Conservation (phyloP, 2,113 vertebrate genomes). For the Sapajus apella region DNA sequence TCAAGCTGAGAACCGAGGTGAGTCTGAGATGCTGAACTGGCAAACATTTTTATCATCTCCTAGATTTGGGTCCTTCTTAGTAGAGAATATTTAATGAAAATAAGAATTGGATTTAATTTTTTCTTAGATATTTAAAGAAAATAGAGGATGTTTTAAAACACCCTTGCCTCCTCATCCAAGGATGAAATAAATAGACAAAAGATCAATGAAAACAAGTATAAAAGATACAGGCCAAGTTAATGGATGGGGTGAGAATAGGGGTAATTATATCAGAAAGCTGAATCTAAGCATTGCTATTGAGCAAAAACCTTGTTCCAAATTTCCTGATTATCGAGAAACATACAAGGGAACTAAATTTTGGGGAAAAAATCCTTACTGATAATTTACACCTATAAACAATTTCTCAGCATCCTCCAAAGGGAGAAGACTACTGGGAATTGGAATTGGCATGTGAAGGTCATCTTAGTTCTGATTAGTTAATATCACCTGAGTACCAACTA, state of each 20-base stretch:
- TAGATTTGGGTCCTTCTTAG: background rate
- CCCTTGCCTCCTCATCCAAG: background rate
- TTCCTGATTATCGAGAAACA: constrained; percentile 11
- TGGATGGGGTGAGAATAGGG: background rate
- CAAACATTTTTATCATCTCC: background rate
- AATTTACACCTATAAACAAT: background rate
- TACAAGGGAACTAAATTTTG: background rate
- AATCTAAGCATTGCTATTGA: background rate
- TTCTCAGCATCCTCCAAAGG: background rate
- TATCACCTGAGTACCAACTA: background rate
- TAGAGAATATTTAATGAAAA: background rate
- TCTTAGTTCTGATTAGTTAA: constrained; percentile 34
- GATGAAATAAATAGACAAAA: background rate
- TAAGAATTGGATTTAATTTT: background rate
- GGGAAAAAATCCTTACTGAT: background rate
- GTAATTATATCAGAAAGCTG: background rate
- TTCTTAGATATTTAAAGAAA: background rate
- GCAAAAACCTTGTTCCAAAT: background rate
- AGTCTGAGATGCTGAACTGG: background rate
- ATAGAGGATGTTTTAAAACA: background rate
- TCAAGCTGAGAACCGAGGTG: background rate
- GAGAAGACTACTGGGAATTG: background rate
- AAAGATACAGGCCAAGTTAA: constrained; percentile 7
- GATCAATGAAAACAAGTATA: background rate
- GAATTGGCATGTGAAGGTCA: background rate